Conservation (phyloP, 2,113 vertebrate genomes). For the Procapra przewalskii region DNA sequence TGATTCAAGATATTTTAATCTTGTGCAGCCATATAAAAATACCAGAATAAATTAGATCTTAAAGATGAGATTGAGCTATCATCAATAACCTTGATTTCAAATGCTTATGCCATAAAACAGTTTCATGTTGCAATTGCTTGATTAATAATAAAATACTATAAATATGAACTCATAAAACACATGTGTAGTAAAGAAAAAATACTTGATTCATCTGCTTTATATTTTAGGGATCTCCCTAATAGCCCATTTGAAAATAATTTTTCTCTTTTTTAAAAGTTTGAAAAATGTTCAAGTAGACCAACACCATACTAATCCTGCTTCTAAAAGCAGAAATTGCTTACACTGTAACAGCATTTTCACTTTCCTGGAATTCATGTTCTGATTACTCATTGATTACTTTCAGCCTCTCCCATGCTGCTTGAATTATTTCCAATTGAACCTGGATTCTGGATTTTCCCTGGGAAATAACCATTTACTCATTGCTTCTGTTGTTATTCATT, state of each 20-base stretch:
- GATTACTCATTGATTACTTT: not conserved
- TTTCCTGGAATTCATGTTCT: not conserved
- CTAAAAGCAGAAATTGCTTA: not conserved
- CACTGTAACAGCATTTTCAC: not conserved
- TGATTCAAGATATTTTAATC: not conserved
- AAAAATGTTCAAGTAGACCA: not conserved
- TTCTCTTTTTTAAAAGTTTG: not conserved
- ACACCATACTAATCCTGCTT: not conserved
- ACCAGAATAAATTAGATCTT: not conserved
- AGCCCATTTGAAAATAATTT: not conserved
- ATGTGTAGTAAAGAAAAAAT: not conserved
- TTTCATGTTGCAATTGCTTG: not conserved
- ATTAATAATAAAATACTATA: not conserved
- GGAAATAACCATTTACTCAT: not conserved
- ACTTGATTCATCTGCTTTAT: not conserved
- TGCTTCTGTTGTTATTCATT: not conserved
- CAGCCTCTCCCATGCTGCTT: not conserved
- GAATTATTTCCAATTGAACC: not conserved
- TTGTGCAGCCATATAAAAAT: not conserved
- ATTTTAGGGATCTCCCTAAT: not conserved
- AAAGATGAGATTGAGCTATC: not conserved
- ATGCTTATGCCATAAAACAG: not conserved
- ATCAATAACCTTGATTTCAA: not conserved
- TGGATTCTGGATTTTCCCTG: slow-evolving; percentile 11
- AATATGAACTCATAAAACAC: not conserved